Evolutionary conservation across 2,113 vertebrate species (phyloP).

Genomic region (Centropus unirufus): DNA sequence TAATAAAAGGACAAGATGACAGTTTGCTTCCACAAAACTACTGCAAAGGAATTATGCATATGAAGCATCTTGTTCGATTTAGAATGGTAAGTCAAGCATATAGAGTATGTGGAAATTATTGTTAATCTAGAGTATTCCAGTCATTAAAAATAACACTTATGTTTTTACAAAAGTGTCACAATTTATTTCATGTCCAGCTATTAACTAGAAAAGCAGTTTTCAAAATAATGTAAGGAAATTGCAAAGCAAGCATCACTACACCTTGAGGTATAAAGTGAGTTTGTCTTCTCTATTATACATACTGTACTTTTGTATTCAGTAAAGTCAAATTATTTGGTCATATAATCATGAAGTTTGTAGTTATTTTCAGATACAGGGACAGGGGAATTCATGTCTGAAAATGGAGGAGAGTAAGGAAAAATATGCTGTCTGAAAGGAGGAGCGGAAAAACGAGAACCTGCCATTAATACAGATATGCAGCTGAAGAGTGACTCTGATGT

Average conservation of each 20-base stretch:
- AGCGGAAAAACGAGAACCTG: background rate
- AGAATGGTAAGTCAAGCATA: constrained; percentile 83
- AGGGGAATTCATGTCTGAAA: background rate
- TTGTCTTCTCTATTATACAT: background rate
- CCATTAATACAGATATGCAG: background rate
- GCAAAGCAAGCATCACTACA: background rate
- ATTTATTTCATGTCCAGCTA: background rate
- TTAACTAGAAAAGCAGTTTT: background rate
- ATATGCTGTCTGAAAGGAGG: background rate
- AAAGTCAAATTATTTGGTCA: background rate
- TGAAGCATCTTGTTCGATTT: constrained; percentile 92
- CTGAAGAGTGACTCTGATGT: background rate
- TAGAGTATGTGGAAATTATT: background rate
- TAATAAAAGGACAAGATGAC: constrained; percentile 93
- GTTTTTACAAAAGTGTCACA: background rate
- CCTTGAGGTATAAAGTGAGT: fast-evolving
- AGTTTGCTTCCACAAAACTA: constrained; percentile 93
- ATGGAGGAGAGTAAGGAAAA: background rate
- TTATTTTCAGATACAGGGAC: background rate
- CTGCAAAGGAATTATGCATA: constrained; percentile 94
- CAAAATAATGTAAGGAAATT: background rate
- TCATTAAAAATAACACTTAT: background rate
- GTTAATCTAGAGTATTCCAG: background rate
- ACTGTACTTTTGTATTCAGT: background rate
- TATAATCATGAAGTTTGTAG: background rate